Evolutionary conservation across 2,113 vertebrate genomes (phyloP).

Genomic region (Sigmodon hispidus): DNA sequence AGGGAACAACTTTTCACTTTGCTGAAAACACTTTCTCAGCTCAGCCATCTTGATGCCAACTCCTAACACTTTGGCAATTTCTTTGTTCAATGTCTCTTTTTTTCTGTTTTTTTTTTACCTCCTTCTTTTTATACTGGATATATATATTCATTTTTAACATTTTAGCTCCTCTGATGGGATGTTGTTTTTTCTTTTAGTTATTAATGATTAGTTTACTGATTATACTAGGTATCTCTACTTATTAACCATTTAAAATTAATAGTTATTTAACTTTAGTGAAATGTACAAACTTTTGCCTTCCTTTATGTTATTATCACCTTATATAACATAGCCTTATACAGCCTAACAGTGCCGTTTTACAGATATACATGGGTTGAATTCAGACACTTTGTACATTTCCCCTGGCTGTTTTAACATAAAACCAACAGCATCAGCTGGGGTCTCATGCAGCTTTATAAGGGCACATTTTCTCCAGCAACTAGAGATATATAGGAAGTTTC

Average conservation of each 20-base stretch:
- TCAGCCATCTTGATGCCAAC: not conserved
- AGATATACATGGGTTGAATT: not conserved
- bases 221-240: not conserved
- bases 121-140: not conserved
- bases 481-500: not conserved
- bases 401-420: not conserved
- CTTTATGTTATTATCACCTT: not conserved
- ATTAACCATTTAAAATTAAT: not conserved
- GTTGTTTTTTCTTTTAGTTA: not conserved
- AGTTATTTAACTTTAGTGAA: constrained; percentile 22
- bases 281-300: not conserved
- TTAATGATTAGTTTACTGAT: not conserved
- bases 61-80: not conserved
- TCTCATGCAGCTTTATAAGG: not conserved
- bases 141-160: not conserved
- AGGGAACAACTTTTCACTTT: not conserved
- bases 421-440: not conserved
- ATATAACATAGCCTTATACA: not conserved
- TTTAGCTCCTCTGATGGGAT: not conserved
- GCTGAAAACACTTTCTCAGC: not conserved
- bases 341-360: not conserved
- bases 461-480: not conserved
- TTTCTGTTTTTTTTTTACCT: not conserved
- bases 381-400: not conserved
- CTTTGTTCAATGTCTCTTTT: not conserved